A percentile compares a stretch with the other conserved stretches of the same genome.
Evolutionary conservation across 1,140 invertebrate species (phyloP).

Genomic region (Trichoplusia ni): DNA sequence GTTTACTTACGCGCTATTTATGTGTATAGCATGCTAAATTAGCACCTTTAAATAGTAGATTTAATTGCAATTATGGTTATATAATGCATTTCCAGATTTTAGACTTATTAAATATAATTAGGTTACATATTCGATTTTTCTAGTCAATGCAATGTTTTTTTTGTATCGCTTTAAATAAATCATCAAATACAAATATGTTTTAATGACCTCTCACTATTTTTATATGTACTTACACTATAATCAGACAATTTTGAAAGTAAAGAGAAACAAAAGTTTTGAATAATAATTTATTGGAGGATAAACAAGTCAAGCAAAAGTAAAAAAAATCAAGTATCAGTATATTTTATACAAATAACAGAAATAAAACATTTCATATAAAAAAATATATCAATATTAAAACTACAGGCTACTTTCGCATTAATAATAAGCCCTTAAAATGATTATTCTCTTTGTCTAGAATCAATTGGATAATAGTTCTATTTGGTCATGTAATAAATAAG

Average conservation of each 20-base stretch:
- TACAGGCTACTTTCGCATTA: not conserved
- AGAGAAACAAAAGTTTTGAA: too few species aligned
- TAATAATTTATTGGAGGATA: not conserved
- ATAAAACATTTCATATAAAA: conserved; percentile 20
- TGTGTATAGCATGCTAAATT: not conserved
- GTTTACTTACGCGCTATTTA: not conserved
- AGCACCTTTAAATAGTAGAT: not conserved
- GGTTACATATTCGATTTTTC: conserved; percentile 64
- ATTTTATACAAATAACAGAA: conserved; percentile 22
- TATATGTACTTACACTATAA: too few species aligned
- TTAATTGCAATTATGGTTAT: conserved; percentile 21
- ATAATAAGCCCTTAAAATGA: not conserved
- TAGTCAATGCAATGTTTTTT: conserved; percentile 68
- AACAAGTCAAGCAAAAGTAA: conserved; percentile 5
- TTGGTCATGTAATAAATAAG: not conserved
- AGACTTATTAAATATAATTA: conserved; percentile 42
- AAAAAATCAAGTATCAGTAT: too few species aligned
- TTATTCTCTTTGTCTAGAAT: not conserved
- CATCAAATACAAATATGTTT: conserved; percentile 34
- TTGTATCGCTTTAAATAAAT: conserved; percentile 65
- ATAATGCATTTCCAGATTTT: conserved; percentile 34
- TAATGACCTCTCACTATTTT: not conserved
- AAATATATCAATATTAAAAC: conserved; percentile 25
- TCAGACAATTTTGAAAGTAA: not conserved
- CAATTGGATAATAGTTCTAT: not conserved